phyloP scores from a whole-genome alignment of 2,888 invertebrate species.

The Sphecodes monilicornis region DNA sequence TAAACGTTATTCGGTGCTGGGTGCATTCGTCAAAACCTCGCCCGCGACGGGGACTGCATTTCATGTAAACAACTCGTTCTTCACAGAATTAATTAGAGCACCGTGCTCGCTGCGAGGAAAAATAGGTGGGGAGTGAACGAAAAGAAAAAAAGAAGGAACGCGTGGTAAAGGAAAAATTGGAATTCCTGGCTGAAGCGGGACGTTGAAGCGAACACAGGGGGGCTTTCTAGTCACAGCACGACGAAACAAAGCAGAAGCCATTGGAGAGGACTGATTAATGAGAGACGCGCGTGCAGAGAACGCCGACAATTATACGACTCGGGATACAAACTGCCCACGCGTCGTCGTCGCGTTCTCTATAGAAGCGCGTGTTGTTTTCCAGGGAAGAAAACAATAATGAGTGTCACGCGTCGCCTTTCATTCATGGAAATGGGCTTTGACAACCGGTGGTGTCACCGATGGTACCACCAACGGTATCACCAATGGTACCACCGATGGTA shows the following conservation, averaged over 20 bases:
- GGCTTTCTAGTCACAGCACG: constrained; percentile 37
- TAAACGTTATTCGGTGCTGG: neutral
- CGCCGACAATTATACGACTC: constrained; percentile 63
- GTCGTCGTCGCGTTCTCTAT: constrained; percentile 58
- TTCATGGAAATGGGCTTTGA: constrained; percentile 31
- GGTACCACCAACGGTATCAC: too few species aligned
- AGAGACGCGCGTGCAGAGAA: constrained; percentile 63
- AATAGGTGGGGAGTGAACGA: neutral
- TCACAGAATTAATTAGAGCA: constrained; percentile 52
- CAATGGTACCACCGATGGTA: too few species aligned
- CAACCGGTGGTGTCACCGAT: too few species aligned
- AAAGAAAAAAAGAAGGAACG: neutral
- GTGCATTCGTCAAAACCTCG: constrained; percentile 11
- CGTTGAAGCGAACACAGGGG: constrained; percentile 33
- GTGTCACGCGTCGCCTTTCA: constrained; percentile 30
- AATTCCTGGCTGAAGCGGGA: constrained; percentile 29
- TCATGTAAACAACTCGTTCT: constrained; percentile 29
- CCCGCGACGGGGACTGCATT: neutral
- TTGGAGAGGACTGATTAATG: constrained; percentile 69
- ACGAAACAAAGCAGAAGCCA: constrained; percentile 52
- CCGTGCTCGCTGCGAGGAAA: neutral
- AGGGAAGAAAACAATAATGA: constrained; percentile 53
- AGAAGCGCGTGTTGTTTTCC: constrained; percentile 37
- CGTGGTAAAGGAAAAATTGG: constrained; percentile 34
- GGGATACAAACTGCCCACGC: constrained; percentile 63